A percentile compares a stretch with the other conserved stretches of the same genome.
phyloP scores from a whole-genome alignment of 2,797 vertebrate species.

The Meda fulgida region DNA sequence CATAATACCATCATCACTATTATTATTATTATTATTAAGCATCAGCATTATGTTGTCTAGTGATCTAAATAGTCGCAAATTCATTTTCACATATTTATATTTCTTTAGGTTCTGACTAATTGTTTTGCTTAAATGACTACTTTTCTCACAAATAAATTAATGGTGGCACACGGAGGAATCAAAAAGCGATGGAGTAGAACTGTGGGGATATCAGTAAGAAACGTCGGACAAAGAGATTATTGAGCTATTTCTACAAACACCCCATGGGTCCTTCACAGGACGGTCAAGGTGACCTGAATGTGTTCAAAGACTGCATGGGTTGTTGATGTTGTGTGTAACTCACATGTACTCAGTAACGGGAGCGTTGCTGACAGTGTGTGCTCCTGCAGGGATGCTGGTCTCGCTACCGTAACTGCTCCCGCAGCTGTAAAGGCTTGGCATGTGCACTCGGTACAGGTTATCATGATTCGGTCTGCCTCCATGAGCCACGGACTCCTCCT shows the following conservation, averaged over 20 bases:
- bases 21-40: background rate
- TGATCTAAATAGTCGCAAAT: background rate
- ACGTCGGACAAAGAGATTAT: background rate
- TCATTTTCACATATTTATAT: background rate
- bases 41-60: background rate
- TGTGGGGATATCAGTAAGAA: background rate
- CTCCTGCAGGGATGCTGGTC: constrained; percentile 94
- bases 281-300: background rate
- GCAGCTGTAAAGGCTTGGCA: constrained; percentile 98
- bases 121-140: background rate
- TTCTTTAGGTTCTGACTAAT: background rate
- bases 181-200: background rate
- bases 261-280: background rate
- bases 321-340: constrained; percentile 70
- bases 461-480: constrained; percentile 92
- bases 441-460: constrained; percentile 97
- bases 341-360: constrained; percentile 99
- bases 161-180: background rate
- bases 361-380: constrained; percentile 98
- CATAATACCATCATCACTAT: too few species aligned
- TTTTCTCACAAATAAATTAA: background rate
- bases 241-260: background rate
- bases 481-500: constrained; percentile 87
- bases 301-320: background rate
- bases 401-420: constrained; percentile 99